These are phyloP conservation scores for Hypsopygia costalis DNA, from an alignment of 2,888 invertebrate species.

Conservation along the genomic window DNA sequence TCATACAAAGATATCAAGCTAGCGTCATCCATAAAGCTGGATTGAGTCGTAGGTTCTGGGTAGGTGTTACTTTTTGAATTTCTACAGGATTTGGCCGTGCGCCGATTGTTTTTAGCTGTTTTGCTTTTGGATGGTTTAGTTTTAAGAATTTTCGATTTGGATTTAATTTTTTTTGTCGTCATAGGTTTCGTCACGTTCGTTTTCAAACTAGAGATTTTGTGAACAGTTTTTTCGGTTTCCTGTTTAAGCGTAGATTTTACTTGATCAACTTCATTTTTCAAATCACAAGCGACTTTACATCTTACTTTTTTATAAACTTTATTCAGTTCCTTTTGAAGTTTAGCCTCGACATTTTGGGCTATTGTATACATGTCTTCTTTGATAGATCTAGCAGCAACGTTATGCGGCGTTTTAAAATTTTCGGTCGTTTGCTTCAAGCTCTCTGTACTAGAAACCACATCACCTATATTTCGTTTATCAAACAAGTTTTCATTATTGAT, in stretches of 20 bases:
- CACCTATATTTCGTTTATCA: not conserved
- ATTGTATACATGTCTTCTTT: conserved; percentile 29
- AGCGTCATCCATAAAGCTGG: conserved; percentile 38
- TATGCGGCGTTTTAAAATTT: conserved; percentile 15
- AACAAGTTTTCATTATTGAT: not conserved
- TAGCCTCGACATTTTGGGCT: conserved; percentile 35
- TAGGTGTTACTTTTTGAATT: conserved; percentile 8
- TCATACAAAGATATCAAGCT: conserved; percentile 45
- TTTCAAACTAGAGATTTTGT: not conserved
- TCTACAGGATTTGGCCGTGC: not conserved
- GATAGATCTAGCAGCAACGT: conserved; percentile 29
- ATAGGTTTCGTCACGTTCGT: not conserved
- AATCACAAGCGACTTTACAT: conserved; percentile 17
- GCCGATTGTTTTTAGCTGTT: conserved; percentile 7
- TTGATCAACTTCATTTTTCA: conserved; percentile 29
- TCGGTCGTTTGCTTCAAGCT: conserved; percentile 8
- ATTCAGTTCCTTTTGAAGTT: conserved; percentile 38
- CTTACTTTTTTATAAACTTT: conserved; percentile 39
- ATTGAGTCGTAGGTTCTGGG: conserved; percentile 8
- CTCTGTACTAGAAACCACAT: too few species aligned
- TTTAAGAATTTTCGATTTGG: too few species aligned
- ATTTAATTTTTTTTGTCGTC: not conserved
- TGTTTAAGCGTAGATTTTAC: conserved; percentile 25
- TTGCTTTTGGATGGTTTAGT: not conserved
- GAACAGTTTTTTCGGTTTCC: not conserved